These are phyloP conservation scores for Podotricha telesiphe DNA, from an alignment of 2,888 invertebrate species.

Conservation along the genomic window DNA sequence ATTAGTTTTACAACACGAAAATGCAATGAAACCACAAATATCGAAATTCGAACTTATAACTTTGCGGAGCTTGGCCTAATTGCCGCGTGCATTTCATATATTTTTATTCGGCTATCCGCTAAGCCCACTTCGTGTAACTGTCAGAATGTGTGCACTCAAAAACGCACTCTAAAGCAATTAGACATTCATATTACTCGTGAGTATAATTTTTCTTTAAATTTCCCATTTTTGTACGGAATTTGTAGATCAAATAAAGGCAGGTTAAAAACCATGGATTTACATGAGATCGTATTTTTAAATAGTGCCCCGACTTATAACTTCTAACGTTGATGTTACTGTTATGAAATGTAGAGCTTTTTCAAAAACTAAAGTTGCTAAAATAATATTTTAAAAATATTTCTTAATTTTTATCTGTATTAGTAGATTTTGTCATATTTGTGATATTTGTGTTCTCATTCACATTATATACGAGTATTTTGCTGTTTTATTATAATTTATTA, in stretches of 20 bases:
- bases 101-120: conserved; percentile 39
- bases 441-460: no score
- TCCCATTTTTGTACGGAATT: conserved; percentile 11
- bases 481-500: no score
- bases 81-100: conserved; percentile 29
- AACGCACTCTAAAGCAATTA: conserved; percentile 33
- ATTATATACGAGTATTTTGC: no score
- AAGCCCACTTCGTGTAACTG: conserved; percentile 30
- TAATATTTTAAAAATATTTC: neutral
- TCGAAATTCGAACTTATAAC: conserved; percentile 4
- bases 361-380: neutral
- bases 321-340: conserved; percentile 3
- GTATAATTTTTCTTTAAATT: conserved; percentile 19
- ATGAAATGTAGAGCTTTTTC: neutral
- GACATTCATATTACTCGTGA: conserved; percentile 16
- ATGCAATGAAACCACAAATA: neutral
- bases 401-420: no score
- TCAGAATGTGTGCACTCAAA: conserved; percentile 25
- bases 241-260: conserved; percentile 8
- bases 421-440: no score
- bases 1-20: conserved; percentile 6
- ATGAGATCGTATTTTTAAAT: conserved; percentile 14
- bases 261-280: conserved; percentile 3
- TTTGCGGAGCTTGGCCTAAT: conserved; percentile 31
- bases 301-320: neutral